Conservation (phyloP, 2,797 vertebrate genomes). For the Spondyliosoma cantharus region DNA sequence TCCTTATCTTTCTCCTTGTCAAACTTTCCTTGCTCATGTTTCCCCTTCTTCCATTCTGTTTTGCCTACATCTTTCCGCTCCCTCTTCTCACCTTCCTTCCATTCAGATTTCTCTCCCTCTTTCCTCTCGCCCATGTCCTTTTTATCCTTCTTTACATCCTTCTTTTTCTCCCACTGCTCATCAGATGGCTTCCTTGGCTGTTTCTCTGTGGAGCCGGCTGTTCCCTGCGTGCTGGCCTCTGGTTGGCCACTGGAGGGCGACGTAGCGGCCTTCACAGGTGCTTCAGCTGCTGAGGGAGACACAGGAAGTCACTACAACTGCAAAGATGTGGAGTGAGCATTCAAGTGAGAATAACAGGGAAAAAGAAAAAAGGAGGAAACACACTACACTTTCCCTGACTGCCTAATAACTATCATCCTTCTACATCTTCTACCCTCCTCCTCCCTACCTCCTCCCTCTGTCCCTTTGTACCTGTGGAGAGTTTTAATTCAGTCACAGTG, state of each 20-base stretch:
- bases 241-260: slow-evolving; percentile 74
- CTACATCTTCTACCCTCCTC: slow-evolving; percentile 21
- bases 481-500: slow-evolving; percentile 76
- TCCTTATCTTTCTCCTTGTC: slow-evolving; percentile 51
- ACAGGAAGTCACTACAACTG: slow-evolving; percentile 17
- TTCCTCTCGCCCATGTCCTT: slow-evolving; percentile 41
- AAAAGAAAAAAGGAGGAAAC: slow-evolving; percentile 4
- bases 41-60: slow-evolving; percentile 61
- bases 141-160: slow-evolving; percentile 56
- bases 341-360: slow-evolving; percentile 19
- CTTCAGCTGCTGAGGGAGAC: slow-evolving; percentile 54
- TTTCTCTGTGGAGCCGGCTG: slow-evolving; percentile 17
- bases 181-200: slow-evolving; percentile 35
- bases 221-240: slow-evolving; percentile 47
- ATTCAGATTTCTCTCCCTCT: slow-evolving; percentile 39
- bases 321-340: slow-evolving; percentile 1
- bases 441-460: slow-evolving; percentile 33
- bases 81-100: slow-evolving; percentile 53
- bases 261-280: slow-evolving; percentile 12
- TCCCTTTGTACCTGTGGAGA: slow-evolving; percentile 67
- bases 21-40: slow-evolving; percentile 44
- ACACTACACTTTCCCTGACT: slow-evolving; percentile 1
- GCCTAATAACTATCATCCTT: slow-evolving; percentile 25
- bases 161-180: slow-evolving; percentile 50
- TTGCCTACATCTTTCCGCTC: slow-evolving; percentile 60